phyloP scores from a whole-genome alignment of 2,888 invertebrate genomes.

The Ophioninae sp. region DNA sequence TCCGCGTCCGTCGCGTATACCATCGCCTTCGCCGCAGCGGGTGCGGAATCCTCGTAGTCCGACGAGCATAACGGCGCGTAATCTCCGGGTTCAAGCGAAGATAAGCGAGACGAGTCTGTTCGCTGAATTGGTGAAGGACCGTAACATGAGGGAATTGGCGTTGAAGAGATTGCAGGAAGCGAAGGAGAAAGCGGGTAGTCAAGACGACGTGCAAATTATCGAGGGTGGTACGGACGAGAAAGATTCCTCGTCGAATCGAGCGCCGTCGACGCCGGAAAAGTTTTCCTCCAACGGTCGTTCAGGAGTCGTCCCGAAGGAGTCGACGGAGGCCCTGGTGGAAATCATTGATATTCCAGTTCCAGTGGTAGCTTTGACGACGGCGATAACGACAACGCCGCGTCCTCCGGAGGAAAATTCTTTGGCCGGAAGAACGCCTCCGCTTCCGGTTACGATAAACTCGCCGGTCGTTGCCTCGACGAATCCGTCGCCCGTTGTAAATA shows the following conservation, averaged over 20 bases:
- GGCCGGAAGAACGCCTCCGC: slow-evolving; percentile 74
- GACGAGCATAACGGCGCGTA: slow-evolving; percentile 75
- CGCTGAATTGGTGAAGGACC: slow-evolving; percentile 93
- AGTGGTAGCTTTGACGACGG: slow-evolving; percentile 21
- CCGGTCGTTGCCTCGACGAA: slow-evolving; percentile 51
- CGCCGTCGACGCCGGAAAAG: slow-evolving; percentile 52
- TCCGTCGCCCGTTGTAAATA: slow-evolving; percentile 69
- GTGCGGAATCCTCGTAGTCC: slow-evolving; percentile 74
- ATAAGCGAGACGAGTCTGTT: slow-evolving; percentile 94
- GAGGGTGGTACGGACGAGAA: slow-evolving; percentile 76
- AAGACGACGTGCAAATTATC: slow-evolving; percentile 79
- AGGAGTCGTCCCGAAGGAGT: slow-evolving; percentile 29
- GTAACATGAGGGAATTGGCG: slow-evolving; percentile 90
- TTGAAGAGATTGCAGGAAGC: slow-evolving; percentile 87
- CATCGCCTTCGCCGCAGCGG: slow-evolving; percentile 77
- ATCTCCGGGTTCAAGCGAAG: slow-evolving; percentile 84
- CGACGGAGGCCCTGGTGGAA: slow-evolving; percentile 80
- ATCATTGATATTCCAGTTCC: slow-evolving; percentile 89
- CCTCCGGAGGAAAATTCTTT: slow-evolving; percentile 64
- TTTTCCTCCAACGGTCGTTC: slow-evolving; percentile 64
- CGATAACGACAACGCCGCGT: not conserved
- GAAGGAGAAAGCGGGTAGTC: slow-evolving; percentile 83
- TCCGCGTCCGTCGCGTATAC: slow-evolving; percentile 79
- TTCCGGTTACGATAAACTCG: slow-evolving; percentile 65
- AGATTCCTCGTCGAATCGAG: slow-evolving; percentile 71